Conservation (phyloP, 2,888 invertebrate species). For the Heteromyza rotundicornis region DNA sequence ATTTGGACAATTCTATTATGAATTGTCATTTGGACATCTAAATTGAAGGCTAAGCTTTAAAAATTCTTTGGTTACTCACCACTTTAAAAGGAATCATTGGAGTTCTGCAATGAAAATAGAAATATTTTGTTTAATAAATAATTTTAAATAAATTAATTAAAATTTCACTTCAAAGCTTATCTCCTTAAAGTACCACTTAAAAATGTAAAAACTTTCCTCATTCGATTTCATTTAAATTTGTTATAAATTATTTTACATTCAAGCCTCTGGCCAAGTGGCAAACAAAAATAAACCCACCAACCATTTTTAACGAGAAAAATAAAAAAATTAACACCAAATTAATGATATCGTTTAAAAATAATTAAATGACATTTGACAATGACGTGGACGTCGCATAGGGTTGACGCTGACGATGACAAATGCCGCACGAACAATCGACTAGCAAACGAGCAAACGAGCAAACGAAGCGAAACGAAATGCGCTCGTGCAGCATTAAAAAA, state of each 20-base stretch:
- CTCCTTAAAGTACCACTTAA: too few species aligned
- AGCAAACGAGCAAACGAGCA: not conserved
- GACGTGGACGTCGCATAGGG: not conserved
- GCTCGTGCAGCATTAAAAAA: too few species aligned
- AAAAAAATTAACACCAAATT: conserved; percentile 2
- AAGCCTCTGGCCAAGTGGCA: too few species aligned
- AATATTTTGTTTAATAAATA: not conserved
- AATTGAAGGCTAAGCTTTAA: not conserved
- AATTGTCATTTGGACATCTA: too few species aligned
- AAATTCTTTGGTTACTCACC: conserved; percentile 4
- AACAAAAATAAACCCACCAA: too few species aligned
- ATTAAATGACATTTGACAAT: conserved; percentile 4
- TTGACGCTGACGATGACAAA: not conserved
- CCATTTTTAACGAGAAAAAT: too few species aligned
- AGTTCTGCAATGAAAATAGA: conserved; percentile 6
- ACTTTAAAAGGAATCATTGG: conserved; percentile 14
- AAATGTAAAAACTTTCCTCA: too few species aligned
- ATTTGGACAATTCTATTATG: too few species aligned
- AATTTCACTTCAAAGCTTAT: too few species aligned
- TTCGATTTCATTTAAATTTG: too few species aligned
- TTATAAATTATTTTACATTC: too few species aligned
- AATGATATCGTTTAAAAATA: conserved; percentile 13
- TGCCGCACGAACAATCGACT: not conserved
- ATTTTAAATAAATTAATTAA: not conserved
- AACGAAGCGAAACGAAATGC: not conserved